These are phyloP conservation scores for Ephestia elutella DNA, from an alignment of 1,140 invertebrate genomes.

Conservation along the genomic window DNA sequence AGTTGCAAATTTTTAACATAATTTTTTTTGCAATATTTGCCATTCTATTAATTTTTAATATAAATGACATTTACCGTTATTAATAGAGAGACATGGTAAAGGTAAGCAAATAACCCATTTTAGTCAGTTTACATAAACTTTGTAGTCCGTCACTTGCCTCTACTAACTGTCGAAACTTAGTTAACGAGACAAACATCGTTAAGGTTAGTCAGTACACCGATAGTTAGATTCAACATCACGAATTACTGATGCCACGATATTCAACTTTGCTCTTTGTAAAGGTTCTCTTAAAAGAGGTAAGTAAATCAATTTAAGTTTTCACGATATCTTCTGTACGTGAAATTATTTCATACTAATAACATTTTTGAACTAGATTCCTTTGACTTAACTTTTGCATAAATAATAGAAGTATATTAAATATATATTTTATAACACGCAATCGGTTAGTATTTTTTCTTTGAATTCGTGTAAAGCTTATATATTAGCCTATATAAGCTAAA, in stretches of 20 bases:
- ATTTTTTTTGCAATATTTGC: not conserved
- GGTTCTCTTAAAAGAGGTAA: not conserved
- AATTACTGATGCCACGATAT: conserved; percentile 15
- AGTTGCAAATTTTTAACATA: not conserved
- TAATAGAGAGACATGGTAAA: conserved; percentile 11
- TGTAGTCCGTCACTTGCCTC: conserved; percentile 25
- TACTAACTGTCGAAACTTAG: conserved; percentile 33
- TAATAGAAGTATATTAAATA: no score
- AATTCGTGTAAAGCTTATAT: no score
- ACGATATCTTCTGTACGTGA: no score
- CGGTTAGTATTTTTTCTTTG: no score
- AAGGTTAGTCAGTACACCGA: conserved; percentile 15
- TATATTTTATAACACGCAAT: no score
- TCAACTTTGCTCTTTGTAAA: not conserved
- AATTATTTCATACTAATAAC: no score
- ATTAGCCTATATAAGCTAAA: no score
- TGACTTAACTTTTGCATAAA: no score
- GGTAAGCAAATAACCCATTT: conserved; percentile 28
- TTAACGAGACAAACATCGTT: conserved; percentile 30
- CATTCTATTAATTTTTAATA: not conserved
- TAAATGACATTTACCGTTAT: not conserved
- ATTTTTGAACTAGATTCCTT: no score
- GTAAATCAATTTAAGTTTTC: not conserved
- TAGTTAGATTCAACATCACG: conserved; percentile 14
- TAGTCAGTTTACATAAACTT: conserved; percentile 28